Evolutionary conservation across 2,888 invertebrate species (phyloP).

Genomic region (Cyclophora albipunctata): DNA sequence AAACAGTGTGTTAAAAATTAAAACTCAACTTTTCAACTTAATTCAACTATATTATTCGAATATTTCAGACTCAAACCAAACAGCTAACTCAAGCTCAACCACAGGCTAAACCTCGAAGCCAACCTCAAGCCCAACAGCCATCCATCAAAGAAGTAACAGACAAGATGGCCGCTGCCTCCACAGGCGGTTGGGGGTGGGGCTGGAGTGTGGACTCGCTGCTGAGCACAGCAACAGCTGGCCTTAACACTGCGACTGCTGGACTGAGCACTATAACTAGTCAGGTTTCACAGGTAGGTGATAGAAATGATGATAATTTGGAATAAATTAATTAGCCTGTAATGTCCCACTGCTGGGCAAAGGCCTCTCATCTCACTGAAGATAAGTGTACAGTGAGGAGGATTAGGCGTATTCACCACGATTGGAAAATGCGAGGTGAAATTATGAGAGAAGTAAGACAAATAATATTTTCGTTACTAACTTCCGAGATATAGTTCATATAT

Average conservation of each 20-base stretch:
- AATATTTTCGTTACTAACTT: no score
- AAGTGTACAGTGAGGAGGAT: no score
- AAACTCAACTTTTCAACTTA: no score
- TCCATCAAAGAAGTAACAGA: constrained; percentile 46
- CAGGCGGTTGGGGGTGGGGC: constrained; percentile 80
- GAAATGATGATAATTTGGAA: not conserved
- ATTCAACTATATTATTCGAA: no score
- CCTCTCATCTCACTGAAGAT: no score
- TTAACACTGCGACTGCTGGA: constrained; percentile 85
- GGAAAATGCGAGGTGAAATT: not conserved
- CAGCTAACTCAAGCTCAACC: constrained; percentile 13
- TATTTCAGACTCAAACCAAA: constrained; percentile 17
- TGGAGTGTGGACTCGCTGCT: constrained; percentile 83
- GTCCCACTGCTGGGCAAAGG: no score
- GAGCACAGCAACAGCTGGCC: constrained; percentile 83
- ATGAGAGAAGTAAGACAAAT: not conserved
- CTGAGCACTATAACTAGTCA: constrained; percentile 86
- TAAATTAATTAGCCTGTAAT: no score
- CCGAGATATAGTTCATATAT: no score
- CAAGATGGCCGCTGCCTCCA: constrained; percentile 31
- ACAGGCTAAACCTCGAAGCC: constrained; percentile 19
- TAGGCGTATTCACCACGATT: no score
- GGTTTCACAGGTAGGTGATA: constrained; percentile 75
- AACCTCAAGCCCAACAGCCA: no score
- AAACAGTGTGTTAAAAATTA: no score